Conservation (phyloP, 2,113 vertebrate genomes). For the Lagopus leucura region DNA sequence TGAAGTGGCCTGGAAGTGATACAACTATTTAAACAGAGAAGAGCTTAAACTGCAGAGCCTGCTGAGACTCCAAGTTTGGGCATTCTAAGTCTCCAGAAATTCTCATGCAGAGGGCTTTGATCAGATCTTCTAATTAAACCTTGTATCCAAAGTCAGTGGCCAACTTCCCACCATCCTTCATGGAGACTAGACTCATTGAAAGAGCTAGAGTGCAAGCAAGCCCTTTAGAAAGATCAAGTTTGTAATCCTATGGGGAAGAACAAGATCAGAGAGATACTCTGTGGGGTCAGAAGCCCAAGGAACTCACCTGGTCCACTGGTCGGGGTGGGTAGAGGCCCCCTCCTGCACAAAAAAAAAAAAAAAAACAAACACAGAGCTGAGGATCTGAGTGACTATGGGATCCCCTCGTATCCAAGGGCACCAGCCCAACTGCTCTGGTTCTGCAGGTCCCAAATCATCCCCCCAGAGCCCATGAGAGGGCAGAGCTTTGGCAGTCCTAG, state of each 20-base stretch:
- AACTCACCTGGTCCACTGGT: conserved; percentile 63
- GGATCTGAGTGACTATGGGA: background rate
- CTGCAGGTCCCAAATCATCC: rapidly evolving
- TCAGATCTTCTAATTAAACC: background rate
- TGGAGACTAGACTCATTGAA: rapidly evolving
- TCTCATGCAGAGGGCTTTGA: background rate
- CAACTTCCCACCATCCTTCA: background rate
- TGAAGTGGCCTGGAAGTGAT: background rate
- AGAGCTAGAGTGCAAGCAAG: background rate
- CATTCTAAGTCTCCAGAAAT: background rate
- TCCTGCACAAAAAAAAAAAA: conserved; percentile 78
- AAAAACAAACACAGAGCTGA: conserved; percentile 15
- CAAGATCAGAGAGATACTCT: background rate
- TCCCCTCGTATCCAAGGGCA: background rate
- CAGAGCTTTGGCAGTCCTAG: background rate
- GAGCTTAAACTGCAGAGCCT: background rate
- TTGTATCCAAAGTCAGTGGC: background rate
- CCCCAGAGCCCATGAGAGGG: background rate
- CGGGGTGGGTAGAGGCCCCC: conserved; percentile 80
- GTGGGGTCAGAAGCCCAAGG: background rate
- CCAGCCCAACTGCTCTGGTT: background rate
- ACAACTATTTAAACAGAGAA: background rate
- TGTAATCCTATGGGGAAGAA: background rate
- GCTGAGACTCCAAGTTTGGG: background rate
- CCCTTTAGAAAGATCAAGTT: background rate